phyloP scores from a whole-genome alignment of 2,888 invertebrate genomes.

The Scaptomyza reducta region DNA sequence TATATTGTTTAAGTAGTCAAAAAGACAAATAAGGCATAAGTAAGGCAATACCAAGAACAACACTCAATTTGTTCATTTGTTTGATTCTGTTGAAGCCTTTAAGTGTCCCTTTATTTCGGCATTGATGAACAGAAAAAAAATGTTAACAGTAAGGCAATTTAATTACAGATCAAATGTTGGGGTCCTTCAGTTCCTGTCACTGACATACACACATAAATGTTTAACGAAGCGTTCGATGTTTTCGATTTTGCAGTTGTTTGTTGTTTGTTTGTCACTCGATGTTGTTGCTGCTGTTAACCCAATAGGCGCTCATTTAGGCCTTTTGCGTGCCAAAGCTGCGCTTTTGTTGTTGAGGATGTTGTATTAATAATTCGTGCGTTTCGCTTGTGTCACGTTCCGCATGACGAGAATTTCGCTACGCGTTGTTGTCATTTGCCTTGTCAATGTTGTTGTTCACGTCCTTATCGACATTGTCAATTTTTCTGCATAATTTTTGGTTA shows the following conservation, averaged over 20 bases:
- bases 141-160: slow-evolving; percentile 48
- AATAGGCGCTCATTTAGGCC: slow-evolving; percentile 61
- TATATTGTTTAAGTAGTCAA: background rate
- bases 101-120: slow-evolving; percentile 12
- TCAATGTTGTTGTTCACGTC: slow-evolving; percentile 33
- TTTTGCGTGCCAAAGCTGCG: slow-evolving; percentile 22
- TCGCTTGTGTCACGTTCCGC: slow-evolving; percentile 69
- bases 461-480: slow-evolving; percentile 42
- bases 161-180: slow-evolving; percentile 70
- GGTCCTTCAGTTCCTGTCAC: slow-evolving; percentile 28
- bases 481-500: slow-evolving; percentile 62
- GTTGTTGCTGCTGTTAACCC: slow-evolving; percentile 60
- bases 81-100: background rate
- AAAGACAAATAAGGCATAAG: background rate
- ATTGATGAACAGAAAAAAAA: slow-evolving; percentile 12
- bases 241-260: slow-evolving; percentile 62
- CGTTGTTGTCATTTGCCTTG: slow-evolving; percentile 47
- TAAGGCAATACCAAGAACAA: too few species aligned
- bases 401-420: slow-evolving; percentile 48
- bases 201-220: slow-evolving; percentile 54
- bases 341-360: slow-evolving; percentile 16
- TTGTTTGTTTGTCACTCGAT: slow-evolving; percentile 26
- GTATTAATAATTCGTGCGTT: slow-evolving; percentile 78
- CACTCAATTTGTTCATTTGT: background rate
- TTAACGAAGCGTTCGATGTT: slow-evolving; percentile 76